A percentile compares a stretch with the other conserved stretches of the same genome.
Evolutionary conservation across 2,888 invertebrate genomes (phyloP).

Genomic region (Pogonocherus hispidulus): DNA sequence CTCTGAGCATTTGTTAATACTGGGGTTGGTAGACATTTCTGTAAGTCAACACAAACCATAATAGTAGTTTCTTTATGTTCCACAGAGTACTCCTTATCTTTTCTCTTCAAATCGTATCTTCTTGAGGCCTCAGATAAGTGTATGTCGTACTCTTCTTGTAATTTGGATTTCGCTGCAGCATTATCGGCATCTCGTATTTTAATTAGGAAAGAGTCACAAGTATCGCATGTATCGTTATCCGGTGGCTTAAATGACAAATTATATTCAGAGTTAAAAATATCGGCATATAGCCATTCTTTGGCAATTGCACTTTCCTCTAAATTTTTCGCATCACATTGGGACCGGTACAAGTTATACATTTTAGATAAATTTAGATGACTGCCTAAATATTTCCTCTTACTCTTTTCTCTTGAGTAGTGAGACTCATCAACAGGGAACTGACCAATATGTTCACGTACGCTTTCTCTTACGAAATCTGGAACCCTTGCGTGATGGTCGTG

Average conservation of each 20-base stretch:
- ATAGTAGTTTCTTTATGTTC: background rate
- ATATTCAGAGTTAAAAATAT: conserved; percentile 3
- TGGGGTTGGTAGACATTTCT: conserved; percentile 44
- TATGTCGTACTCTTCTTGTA: background rate
- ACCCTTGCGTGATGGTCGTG: background rate
- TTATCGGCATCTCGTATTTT: background rate
- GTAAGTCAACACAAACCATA: background rate
- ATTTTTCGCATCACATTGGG: background rate
- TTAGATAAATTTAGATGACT: background rate
- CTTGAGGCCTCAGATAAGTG: background rate
- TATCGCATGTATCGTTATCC: background rate
- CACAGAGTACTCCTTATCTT: background rate
- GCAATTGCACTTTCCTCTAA: background rate
- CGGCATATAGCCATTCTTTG: background rate
- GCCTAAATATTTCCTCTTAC: background rate
- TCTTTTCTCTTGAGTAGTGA: background rate
- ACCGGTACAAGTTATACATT: background rate
- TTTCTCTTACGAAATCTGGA: background rate
- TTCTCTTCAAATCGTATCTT: background rate
- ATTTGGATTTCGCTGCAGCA: background rate
- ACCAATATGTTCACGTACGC: background rate
- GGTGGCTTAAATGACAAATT: background rate
- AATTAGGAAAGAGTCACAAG: background rate
- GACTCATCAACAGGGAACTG: background rate
- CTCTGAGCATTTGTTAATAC: conserved; percentile 42